These are phyloP conservation scores for Eira barbara DNA, from an alignment of 2,113 vertebrate genomes.

Conservation along the genomic window DNA sequence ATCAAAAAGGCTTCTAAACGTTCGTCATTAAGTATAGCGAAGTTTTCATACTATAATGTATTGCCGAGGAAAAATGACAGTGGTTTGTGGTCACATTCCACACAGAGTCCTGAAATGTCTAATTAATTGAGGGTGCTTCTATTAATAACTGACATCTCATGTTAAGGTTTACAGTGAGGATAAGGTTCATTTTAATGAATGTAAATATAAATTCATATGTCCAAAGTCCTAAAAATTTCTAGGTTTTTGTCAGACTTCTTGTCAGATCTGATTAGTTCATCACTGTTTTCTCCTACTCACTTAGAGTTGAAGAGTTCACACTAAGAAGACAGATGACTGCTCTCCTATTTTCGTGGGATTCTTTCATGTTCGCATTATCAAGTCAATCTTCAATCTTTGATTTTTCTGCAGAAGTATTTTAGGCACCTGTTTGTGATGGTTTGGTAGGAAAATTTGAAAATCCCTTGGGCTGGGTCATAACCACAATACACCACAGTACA, in stretches of 20 bases:
- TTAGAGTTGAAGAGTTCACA: neutral
- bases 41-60: neutral
- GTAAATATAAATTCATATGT: neutral
- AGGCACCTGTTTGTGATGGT: neutral
- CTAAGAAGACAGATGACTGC: neutral
- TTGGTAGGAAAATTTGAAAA: neutral
- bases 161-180: neutral
- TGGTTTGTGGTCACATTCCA: neutral
- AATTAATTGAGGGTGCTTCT: neutral
- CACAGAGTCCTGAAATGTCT: neutral
- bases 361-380: neutral
- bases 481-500: neutral
- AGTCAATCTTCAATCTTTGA: neutral
- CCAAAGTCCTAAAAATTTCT: neutral
- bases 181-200: neutral
- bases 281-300: neutral
- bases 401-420: neutral
- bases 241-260: neutral
- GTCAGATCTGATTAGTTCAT: neutral
- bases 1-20: neutral
- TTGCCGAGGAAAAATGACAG: neutral
- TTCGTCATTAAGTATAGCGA: neutral
- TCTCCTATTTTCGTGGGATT: neutral
- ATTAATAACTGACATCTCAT: neutral
- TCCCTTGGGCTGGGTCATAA: accelerated